These are phyloP conservation scores for Parelbella ahira DNA, from an alignment of 2,888 invertebrate species.

Conservation along the genomic window DNA sequence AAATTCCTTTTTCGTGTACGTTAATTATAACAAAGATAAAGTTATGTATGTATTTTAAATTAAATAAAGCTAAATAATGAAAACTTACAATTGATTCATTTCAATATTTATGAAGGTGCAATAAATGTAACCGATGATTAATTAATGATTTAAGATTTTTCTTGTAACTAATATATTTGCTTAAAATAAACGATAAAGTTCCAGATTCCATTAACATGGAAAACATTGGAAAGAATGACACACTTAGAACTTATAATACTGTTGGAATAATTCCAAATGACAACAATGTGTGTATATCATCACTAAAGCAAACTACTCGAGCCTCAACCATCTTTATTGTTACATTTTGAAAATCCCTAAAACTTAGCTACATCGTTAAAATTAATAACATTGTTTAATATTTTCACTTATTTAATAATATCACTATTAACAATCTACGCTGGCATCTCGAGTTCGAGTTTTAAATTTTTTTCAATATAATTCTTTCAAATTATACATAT, in stretches of 20 bases:
- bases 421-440: constrained; percentile 79
- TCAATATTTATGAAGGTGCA: too few species aligned
- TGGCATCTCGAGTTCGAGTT: constrained; percentile 61
- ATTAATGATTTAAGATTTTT: too few species aligned
- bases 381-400: constrained; percentile 76
- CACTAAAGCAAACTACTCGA: constrained; percentile 37
- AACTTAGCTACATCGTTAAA: constrained; percentile 69
- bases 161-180: too few species aligned
- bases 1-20: too few species aligned
- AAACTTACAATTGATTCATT: too few species aligned
- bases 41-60: too few species aligned
- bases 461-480: too few species aligned
- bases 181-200: constrained; percentile 6
- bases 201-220: constrained; percentile 20
- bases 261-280: constrained; percentile 48
- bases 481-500: too few species aligned
- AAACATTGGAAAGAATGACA: constrained; percentile 14
- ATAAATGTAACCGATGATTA: too few species aligned
- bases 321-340: constrained; percentile 41
- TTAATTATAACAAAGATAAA: too few species aligned
- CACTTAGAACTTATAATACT: constrained; percentile 49
- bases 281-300: constrained; percentile 30
- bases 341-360: constrained; percentile 71
- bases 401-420: constrained; percentile 73
- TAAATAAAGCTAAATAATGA: too few species aligned